Evolutionary conservation across 2,888 invertebrate genomes (phyloP).

Genomic region (Coleophora flavipennella): DNA sequence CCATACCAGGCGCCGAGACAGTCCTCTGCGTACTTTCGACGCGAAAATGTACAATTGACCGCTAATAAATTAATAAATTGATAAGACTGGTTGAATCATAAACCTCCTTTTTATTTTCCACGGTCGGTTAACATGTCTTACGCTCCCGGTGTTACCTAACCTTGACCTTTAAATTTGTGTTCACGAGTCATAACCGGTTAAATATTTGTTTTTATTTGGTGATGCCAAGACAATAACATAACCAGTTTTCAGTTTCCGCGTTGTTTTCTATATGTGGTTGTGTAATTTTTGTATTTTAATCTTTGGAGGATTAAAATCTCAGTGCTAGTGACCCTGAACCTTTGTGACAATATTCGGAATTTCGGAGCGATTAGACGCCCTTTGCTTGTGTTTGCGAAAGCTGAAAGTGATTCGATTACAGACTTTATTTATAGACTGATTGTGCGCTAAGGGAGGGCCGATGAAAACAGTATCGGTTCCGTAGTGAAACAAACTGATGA

Average conservation of each 20-base stretch:
- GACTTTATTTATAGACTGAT: neutral
- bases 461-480: neutral
- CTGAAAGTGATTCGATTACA: constrained; percentile 1
- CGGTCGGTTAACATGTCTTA: no score
- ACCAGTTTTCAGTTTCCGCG: constrained; percentile 3
- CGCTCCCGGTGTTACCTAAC: constrained; percentile 34
- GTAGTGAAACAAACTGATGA: no score
- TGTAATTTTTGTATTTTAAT: neutral
- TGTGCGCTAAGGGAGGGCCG: neutral
- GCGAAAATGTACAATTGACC: neutral
- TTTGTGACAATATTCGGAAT: neutral
- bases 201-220: neutral
- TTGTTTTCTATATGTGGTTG: no score
- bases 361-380: no score
- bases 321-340: constrained; percentile 1
- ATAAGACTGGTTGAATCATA: no score
- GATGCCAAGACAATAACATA: neutral
- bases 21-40: constrained; percentile 12
- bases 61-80: no score
- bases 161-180: no score
- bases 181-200: no score
- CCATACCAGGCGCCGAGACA: constrained; percentile 30
- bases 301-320: neutral
- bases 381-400: neutral
- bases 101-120: no score